Percentiles rank a stretch among this genome's conserved stretches.
These are phyloP conservation scores for human (Homo sapiens) DNA, from an alignment of 2,113 vertebrate genomes.

Conservation along the genomic window DNA sequence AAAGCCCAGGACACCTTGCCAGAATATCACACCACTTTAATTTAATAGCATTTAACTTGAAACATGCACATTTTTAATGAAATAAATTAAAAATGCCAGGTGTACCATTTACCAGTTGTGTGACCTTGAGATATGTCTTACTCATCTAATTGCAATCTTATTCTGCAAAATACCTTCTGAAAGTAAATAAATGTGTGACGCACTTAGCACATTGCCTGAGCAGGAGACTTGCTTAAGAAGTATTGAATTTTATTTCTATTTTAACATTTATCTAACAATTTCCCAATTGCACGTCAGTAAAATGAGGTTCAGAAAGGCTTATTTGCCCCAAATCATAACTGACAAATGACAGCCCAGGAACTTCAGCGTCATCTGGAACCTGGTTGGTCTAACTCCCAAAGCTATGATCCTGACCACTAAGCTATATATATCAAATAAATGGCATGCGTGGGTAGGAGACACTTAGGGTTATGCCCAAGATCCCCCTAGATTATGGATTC, in stretches of 20 bases:
- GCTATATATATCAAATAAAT: background rate
- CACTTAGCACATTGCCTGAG: background rate
- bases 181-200: background rate
- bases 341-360: background rate
- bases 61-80: background rate
- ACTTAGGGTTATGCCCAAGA: background rate
- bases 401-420: background rate
- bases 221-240: background rate
- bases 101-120: background rate
- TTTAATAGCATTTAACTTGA: background rate
- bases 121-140: background rate
- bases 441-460: background rate
- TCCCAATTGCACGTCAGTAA: background rate
- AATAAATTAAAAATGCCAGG: slow-evolving; percentile 15
- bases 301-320: background rate
- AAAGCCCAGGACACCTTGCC: background rate
- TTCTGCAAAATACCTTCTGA: background rate
- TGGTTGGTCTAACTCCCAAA: background rate
- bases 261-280: background rate
- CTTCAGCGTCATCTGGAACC: background rate
- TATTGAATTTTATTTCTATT: background rate
- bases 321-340: background rate
- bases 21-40: background rate
- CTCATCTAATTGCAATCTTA: background rate
- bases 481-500: background rate